These are phyloP conservation scores for Nephrocerus scutellatus DNA, from an alignment of 2,888 invertebrate genomes.

Conservation along the genomic window DNA sequence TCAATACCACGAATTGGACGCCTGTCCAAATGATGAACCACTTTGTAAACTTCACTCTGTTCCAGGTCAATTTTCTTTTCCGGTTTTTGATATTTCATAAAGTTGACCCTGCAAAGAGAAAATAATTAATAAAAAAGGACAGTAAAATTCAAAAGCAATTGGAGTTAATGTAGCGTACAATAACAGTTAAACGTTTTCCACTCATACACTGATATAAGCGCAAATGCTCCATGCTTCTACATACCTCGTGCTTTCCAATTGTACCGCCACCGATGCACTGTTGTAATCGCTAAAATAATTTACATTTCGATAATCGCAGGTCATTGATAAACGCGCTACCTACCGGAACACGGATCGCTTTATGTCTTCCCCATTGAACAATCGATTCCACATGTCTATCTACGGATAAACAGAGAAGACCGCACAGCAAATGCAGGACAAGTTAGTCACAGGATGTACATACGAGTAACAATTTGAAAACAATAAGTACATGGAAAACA, in stretches of 20 bases:
- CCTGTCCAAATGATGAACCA: constrained; percentile 69
- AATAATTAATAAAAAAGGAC: constrained; percentile 6
- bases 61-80: constrained; percentile 67
- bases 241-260: constrained; percentile 33
- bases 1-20: constrained; percentile 61
- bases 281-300: constrained; percentile 53
- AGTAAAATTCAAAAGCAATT: not conserved
- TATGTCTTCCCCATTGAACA: constrained; percentile 48
- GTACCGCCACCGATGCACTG: constrained; percentile 48
- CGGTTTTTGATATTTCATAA: constrained; percentile 81
- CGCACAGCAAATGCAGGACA: constrained; percentile 12
- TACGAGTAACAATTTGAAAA: constrained; percentile 1
- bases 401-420: constrained; percentile 51
- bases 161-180: not conserved
- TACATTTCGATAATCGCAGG: constrained; percentile 3
- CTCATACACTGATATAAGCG: constrained; percentile 2
- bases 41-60: constrained; percentile 71
- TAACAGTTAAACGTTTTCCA: constrained; percentile 4
- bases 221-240: constrained; percentile 14
- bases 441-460: constrained; percentile 25
- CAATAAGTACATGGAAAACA: constrained; percentile 1
- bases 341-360: constrained; percentile 55
- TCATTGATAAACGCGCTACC: too few species aligned
- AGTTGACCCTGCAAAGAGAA: constrained; percentile 67
- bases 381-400: constrained; percentile 58